These are phyloP conservation scores for Stichopus horrens DNA, from an alignment of 53 echinoderm and acorn worm genomes.

Conservation along the genomic window DNA sequence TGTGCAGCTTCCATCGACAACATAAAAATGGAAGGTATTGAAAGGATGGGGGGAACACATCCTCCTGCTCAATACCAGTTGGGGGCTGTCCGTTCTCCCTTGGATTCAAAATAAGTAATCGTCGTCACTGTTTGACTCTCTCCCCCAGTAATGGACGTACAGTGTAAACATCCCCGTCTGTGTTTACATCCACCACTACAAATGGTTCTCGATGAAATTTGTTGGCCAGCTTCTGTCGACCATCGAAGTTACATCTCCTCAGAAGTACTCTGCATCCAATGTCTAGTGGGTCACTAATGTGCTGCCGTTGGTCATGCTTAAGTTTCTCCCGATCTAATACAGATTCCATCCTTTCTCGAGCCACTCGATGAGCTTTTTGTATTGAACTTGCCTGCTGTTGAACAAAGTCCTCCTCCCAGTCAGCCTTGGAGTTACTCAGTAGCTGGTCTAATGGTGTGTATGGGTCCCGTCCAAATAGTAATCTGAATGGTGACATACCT, in stretches of 20 bases:
- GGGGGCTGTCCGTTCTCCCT: background rate
- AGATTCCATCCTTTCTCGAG: conserved; percentile 3
- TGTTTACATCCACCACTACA: background rate
- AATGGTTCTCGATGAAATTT: background rate
- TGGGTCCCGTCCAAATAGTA: conserved; percentile 53
- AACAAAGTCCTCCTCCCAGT: conserved; percentile 56
- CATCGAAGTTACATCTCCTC: background rate
- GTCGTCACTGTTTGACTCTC: conserved; percentile 36
- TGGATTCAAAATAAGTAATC: conserved; percentile 50
- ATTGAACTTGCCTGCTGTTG: conserved; percentile 33
- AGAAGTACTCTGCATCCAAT: background rate
- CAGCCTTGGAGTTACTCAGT: conserved; percentile 27
- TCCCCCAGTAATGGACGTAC: conserved; percentile 59
- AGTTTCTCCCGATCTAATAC: background rate
- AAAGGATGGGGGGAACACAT: too few relatives aligned
- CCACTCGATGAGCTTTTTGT: conserved; percentile 13
- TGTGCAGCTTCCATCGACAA: too few relatives aligned
- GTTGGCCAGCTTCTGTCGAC: background rate
- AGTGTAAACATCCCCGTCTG: background rate
- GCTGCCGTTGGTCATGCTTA: background rate
- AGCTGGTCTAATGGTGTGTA: conserved; percentile 48
- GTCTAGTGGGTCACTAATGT: background rate
- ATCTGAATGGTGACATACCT: conserved; percentile 47
- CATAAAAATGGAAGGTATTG: too few relatives aligned
- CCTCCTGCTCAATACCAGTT: background rate